Conservation (phyloP, 2,888 invertebrate species). For the Melangyna quadrimaculata region DNA sequence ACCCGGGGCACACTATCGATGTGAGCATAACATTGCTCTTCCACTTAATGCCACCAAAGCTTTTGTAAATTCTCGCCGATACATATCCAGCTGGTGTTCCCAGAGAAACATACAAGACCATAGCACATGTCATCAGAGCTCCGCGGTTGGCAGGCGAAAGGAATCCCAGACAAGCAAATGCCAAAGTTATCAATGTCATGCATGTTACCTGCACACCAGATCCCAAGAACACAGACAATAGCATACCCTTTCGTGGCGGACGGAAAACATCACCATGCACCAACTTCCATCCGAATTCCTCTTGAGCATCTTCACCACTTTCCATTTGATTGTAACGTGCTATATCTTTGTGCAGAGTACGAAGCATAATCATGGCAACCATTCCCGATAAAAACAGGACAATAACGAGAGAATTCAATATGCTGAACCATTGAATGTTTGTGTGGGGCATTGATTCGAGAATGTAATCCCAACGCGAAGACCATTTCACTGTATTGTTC, state of each 20-base stretch:
- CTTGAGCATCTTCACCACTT: conserved; percentile 94
- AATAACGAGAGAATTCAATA: conserved; percentile 98
- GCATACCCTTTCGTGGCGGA: conserved; percentile 97
- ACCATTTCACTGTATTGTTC: conserved; percentile 96
- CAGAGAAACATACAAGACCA: conserved; percentile 97
- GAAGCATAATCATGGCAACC: conserved; percentile 99
- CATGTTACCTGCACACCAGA: conserved; percentile 97
- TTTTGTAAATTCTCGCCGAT: conserved; percentile 98
- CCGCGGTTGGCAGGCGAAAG: conserved; percentile 99
- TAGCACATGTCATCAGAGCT: conserved; percentile 98
- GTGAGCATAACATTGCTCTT: conserved; percentile 98
- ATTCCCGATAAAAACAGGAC: conserved; percentile 98
- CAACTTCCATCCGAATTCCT: conserved; percentile 94
- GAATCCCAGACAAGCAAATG: conserved; percentile 99
- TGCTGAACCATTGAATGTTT: conserved; percentile 99
- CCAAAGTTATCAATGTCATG: conserved; percentile 97
- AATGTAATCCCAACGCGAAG: conserved; percentile 99
- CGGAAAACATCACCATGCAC: conserved; percentile 99
- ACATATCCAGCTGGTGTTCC: conserved; percentile 98
- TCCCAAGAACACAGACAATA: conserved; percentile 97
- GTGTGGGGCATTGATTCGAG: conserved; percentile 98
- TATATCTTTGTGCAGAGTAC: conserved; percentile 98
- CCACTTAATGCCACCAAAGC: conserved; percentile 99
- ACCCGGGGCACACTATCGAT: conserved; percentile 98
- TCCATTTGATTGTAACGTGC: conserved; percentile 98